Base-by-base conservation (phyloP, 2,888 invertebrate genomes). In the Drosophila pseudotakahashii region DNA sequence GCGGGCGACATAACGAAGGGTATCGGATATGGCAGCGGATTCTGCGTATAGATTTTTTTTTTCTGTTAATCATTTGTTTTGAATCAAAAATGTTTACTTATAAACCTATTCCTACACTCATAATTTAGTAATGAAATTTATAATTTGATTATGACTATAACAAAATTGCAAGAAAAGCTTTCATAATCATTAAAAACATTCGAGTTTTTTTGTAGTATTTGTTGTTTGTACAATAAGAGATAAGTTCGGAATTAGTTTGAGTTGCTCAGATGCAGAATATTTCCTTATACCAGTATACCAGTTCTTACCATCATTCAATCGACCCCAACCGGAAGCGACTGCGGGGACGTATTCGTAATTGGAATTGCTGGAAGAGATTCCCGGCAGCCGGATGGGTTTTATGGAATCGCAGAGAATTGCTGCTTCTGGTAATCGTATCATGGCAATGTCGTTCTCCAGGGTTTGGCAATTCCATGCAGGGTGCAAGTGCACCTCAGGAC, bases 401-500 rank as follows among this genome's bases (percentile, higher is more conserved):
- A 76, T 57, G 19, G 50, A 26, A 3, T 30, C 39, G 10, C 48
- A 34, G 5, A 60, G 23, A 7, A 16, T 1, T 0, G 59, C 51
- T 1, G 16, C 19, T 3, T 30, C 60, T 5, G 76, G 72, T 19
- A 73, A 30, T 10, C 39, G n/a, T 1, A 71, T 11, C 54, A 72
- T 68, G 3, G 77, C 70, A 23, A 85, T 78, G 51, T 85, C 85
- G 48, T 84, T 75, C 1, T 67, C 57, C 37, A 74, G 34, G 10
- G 66, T 54, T 13, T 39, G 45, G 7, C 47, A 34, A 47, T 78
- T 60, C 59, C 64, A 84, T 1, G 73, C 76, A 23, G 91, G 89
- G 69, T 93, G 92, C 6, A 92, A 83, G 51, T 87, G 73, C 14
- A 83, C 61, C 11, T 69, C 51, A 0, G 62, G 71, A 13, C 54